phyloP scores from a whole-genome alignment of 2,888 invertebrate genomes.

The Troglohyphantes excavatus region DNA sequence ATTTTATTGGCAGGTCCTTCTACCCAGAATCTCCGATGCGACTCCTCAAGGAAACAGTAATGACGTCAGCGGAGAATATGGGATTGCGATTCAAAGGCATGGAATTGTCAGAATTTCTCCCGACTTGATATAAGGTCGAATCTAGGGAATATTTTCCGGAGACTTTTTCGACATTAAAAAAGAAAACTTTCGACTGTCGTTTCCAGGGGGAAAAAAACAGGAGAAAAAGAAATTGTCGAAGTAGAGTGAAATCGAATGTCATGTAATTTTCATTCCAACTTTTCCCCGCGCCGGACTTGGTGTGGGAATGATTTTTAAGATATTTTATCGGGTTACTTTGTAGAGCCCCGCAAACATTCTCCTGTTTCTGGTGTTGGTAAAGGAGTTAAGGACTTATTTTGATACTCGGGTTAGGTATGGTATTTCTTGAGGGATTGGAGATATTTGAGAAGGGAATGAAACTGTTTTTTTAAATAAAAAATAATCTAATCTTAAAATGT shows the following conservation, averaged over 20 bases:
- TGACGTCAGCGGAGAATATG: background rate
- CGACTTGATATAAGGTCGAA: background rate
- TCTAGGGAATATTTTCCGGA: conserved; percentile 19
- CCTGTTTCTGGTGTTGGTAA: background rate
- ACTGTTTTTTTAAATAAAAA: background rate
- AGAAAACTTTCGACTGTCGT: no score
- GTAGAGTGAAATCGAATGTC: conserved; percentile 17
- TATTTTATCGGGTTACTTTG: conserved; percentile 6
- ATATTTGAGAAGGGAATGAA: background rate
- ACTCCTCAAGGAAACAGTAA: conserved; percentile 13
- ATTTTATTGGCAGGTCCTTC: conserved; percentile 40
- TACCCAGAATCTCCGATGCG: background rate
- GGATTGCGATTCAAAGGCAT: conserved; percentile 25
- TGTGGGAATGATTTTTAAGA: background rate
- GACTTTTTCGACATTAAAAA: background rate
- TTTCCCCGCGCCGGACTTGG: background rate
- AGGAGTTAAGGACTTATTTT: background rate
- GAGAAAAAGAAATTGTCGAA: conserved; percentile 15
- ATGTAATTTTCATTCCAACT: conserved; percentile 9
- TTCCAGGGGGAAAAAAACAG: background rate
- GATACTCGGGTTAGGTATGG: background rate
- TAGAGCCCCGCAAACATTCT: background rate
- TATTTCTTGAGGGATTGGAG: background rate
- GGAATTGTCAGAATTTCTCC: conserved; percentile 20
- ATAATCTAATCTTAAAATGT: background rate